Evolutionary conservation across 2,113 vertebrate species (phyloP).

Genomic region (Psophia crepitans): DNA sequence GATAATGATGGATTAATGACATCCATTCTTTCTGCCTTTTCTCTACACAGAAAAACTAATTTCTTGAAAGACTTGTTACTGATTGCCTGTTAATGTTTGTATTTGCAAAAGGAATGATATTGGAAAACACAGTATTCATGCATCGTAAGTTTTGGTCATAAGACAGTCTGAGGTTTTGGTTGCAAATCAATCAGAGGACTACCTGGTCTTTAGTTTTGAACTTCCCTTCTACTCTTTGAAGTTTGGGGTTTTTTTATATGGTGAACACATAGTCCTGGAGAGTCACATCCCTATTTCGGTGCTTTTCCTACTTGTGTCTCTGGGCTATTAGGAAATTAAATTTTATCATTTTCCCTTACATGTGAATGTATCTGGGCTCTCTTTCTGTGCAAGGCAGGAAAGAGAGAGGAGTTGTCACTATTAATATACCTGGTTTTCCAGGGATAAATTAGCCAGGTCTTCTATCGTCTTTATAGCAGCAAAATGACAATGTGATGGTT

Average conservation of each 20-base stretch:
- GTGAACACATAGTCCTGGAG: not conserved
- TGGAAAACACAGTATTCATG: not conserved
- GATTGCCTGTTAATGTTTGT: not conserved
- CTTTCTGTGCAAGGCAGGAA: not conserved
- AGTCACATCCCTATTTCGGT: not conserved
- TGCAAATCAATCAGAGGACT: not conserved
- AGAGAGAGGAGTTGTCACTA: not conserved
- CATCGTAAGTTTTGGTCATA: not conserved
- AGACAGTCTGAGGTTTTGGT: not conserved
- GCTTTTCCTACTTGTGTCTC: not conserved
- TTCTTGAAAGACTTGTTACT: not conserved
- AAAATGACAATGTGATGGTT: not conserved
- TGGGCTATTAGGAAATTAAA: not conserved
- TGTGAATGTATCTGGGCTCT: not conserved
- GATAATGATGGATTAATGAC: not conserved
- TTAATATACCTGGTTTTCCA: not conserved
- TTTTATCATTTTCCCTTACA: not conserved
- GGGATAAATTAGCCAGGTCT: not conserved
- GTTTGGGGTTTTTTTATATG: not conserved
- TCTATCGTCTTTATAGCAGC: not conserved
- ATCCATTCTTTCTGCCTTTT: not conserved
- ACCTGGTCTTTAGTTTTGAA: not conserved
- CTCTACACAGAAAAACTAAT: not conserved
- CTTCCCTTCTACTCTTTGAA: not conserved
- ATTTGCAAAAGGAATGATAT: not conserved